Conservation (phyloP, 1,140 invertebrate species). For the Stenopsyche tienmushanensis region DNA sequence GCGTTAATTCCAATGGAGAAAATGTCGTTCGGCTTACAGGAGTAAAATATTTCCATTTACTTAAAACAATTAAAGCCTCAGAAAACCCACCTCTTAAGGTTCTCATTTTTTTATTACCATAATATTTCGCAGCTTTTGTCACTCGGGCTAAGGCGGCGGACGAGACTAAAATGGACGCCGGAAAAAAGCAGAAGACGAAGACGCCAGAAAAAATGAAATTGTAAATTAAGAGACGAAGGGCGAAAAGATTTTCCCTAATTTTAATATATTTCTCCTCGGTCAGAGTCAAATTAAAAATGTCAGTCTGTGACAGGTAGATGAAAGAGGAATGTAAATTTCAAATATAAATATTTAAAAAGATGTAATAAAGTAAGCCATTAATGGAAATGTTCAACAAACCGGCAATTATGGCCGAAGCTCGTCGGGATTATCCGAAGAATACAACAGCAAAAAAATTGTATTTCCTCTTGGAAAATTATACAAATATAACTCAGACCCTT, state of each 20-base stretch:
- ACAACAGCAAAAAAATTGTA: not conserved
- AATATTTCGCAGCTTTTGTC: conserved; percentile 36
- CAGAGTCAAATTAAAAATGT: conserved; percentile 35
- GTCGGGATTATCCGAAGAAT: not conserved
- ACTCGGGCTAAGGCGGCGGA: not conserved
- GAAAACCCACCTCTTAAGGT: conserved; percentile 1
- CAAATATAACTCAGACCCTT: not conserved
- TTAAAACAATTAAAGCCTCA: conserved; percentile 36
- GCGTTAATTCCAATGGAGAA: not conserved
- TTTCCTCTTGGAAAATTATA: not conserved
- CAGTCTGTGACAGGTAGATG: conserved; percentile 31
- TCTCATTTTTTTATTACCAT: conserved; percentile 30
- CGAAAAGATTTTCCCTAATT: conserved; percentile 37
- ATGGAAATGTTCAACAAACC: conserved; percentile 2
- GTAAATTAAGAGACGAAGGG: conserved; percentile 36
- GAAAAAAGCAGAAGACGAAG: conserved; percentile 28
- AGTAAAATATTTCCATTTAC: conserved; percentile 29
- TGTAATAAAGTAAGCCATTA: conserved; percentile 18
- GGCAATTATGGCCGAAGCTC: not conserved
- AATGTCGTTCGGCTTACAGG: conserved; percentile 13
- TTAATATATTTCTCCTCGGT: conserved; percentile 32
- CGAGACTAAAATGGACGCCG: not conserved
- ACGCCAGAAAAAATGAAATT: conserved; percentile 31
- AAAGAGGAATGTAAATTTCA: conserved; percentile 29
- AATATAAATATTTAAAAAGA: conserved; percentile 28